Percentiles rank a stretch among this genome's conserved stretches.
Conservation (phyloP, 2,888 invertebrate genomes). For the Sarcophaga carnaria region DNA sequence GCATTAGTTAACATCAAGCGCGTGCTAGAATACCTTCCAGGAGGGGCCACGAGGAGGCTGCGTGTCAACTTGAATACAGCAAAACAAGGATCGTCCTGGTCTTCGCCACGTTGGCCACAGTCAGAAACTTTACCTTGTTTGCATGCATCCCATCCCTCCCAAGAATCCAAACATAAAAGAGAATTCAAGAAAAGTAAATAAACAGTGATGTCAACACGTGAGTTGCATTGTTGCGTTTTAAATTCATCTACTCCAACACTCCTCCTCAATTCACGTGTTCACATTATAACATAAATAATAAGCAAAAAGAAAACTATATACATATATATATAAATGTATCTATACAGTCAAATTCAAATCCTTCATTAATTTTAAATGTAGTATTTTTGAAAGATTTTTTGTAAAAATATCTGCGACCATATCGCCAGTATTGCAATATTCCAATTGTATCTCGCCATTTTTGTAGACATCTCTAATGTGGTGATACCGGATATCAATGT, state of each 20-base stretch:
- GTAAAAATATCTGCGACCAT: slow-evolving; percentile 15
- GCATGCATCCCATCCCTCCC: no score
- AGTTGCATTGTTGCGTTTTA: not conserved
- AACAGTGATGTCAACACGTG: not conserved
- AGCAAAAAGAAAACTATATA: not conserved
- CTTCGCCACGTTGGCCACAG: no score
- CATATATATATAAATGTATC: not conserved
- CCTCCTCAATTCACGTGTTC: slow-evolving; percentile 5
- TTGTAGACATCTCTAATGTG: not conserved
- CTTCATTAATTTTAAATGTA: not conserved
- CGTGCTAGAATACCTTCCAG: no score
- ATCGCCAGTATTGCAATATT: slow-evolving; percentile 2
- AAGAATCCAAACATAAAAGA: not conserved
- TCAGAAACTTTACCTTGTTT: no score
- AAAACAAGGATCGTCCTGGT: no score
- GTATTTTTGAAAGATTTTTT: not conserved
- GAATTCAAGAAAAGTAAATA: not conserved
- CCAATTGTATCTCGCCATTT: not conserved
- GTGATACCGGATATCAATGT: slow-evolving; percentile 8
- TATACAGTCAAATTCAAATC: slow-evolving; percentile 9
- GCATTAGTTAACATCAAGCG: no score
- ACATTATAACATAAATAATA: slow-evolving; percentile 9
- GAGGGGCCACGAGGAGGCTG: no score
- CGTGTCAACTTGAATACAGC: no score
- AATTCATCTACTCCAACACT: not conserved